These are phyloP conservation scores for Cremastobaeus sp. DNA, from an alignment of 2,888 invertebrate genomes.

Conservation along the genomic window DNA sequence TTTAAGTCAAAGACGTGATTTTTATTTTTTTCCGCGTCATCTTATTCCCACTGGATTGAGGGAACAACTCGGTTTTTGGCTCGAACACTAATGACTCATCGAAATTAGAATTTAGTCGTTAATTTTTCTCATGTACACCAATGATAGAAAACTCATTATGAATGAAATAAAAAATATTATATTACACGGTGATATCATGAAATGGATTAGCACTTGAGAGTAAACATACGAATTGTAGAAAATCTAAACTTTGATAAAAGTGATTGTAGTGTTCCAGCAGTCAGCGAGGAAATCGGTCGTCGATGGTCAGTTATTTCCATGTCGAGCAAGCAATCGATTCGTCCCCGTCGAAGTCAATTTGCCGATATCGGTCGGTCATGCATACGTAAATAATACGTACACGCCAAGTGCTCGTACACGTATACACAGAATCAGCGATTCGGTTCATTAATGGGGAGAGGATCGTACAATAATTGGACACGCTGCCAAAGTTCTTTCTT, in stretches of 20 bases:
- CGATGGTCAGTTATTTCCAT: slow-evolving; percentile 70
- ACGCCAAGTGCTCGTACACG: slow-evolving; percentile 62
- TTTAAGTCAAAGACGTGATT: no score
- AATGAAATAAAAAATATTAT: slow-evolving; percentile 28
- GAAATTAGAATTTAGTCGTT: no score
- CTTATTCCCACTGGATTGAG: no score
- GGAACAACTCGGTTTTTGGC: no score
- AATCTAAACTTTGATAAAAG: slow-evolving; percentile 55
- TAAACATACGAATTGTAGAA: slow-evolving; percentile 33
- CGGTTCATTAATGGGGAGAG: slow-evolving; percentile 67
- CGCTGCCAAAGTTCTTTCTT: slow-evolving; percentile 60
- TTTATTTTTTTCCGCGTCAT: no score
- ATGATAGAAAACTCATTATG: slow-evolving; percentile 33
- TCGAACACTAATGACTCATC: no score
- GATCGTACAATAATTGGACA: slow-evolving; percentile 65
- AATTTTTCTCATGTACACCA: no score
- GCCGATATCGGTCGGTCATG: slow-evolving; percentile 67
- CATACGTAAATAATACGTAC: slow-evolving; percentile 59
- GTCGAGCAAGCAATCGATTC: slow-evolving; percentile 70
- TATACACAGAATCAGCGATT: slow-evolving; percentile 60
- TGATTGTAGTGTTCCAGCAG: slow-evolving; percentile 38
- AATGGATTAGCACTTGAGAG: slow-evolving; percentile 18
- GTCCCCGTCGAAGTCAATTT: slow-evolving; percentile 71
- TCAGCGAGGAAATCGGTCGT: slow-evolving; percentile 68
- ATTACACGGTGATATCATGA: slow-evolving; percentile 22